Percentiles rank a stretch among this genome's conserved stretches.
phyloP scores from a whole-genome alignment of 1,140 invertebrate species.

The Sitobion miscanthi region DNA sequence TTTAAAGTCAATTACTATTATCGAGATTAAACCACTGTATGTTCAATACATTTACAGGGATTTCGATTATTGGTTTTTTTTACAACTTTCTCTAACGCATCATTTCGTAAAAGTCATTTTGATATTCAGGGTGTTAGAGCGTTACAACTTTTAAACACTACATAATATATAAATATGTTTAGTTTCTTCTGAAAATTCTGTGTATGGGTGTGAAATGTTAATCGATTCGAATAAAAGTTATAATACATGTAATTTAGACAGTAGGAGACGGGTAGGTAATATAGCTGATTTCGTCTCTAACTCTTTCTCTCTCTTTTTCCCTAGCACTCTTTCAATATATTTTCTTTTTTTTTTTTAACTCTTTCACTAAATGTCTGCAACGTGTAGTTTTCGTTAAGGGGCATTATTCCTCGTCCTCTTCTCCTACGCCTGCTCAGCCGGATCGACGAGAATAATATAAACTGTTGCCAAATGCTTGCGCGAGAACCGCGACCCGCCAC shows the following conservation, averaged over 20 bases:
- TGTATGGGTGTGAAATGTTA: neutral
- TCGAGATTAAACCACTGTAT: neutral
- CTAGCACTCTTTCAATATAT: neutral
- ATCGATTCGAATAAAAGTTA: neutral
- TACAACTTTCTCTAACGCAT: neutral
- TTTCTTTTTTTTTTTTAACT: neutral
- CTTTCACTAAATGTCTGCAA: neutral
- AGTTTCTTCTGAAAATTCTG: neutral
- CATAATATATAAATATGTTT: neutral
- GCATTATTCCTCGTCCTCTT: neutral
- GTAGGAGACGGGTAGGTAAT: neutral
- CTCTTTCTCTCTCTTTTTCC: neutral
- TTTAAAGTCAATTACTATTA: too few species aligned
- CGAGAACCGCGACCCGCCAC: conserved; percentile 5
- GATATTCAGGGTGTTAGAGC: neutral
- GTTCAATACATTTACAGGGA: neutral
- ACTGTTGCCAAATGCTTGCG: neutral
- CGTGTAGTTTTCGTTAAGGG: neutral
- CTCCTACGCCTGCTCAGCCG: neutral
- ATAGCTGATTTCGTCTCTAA: neutral
- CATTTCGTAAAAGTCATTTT: neutral
- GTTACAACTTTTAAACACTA: too few species aligned
- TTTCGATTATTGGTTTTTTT: neutral
- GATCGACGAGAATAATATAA: conserved; percentile 2
- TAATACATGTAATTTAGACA: neutral